Evolutionary conservation across 2,797 vertebrate species (phyloP).

Genomic region (Paramormyrops hopkinsi): DNA sequence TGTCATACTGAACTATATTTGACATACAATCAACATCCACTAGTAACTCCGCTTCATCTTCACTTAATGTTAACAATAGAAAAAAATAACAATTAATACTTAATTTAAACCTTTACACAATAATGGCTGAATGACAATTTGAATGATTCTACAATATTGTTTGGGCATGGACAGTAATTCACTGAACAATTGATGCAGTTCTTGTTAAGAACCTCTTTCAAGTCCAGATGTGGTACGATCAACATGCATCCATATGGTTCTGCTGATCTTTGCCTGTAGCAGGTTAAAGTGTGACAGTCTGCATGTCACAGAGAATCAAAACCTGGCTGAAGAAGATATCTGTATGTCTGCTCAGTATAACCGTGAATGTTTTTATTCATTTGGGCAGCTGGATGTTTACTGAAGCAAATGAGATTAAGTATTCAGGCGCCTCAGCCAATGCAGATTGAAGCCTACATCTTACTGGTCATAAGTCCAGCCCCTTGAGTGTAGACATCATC

Average conservation of each 20-base stretch:
- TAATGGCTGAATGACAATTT: background rate
- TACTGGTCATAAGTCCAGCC: background rate
- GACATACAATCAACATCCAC: background rate
- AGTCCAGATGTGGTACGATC: background rate
- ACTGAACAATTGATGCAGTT: background rate
- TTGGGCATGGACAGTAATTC: background rate
- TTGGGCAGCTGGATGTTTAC: background rate
- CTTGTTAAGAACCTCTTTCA: background rate
- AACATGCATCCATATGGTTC: background rate
- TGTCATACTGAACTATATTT: background rate
- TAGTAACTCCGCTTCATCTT: background rate
- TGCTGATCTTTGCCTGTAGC: background rate
- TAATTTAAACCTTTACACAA: background rate
- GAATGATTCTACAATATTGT: background rate
- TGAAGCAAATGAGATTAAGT: conserved; percentile 7
- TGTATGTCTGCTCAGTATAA: background rate
- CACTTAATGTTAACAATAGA: background rate
- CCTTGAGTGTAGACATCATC: background rate
- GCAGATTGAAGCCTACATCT: background rate
- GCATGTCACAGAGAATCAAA: background rate
- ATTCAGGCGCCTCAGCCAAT: background rate
- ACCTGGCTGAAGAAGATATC: background rate
- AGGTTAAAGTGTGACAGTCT: background rate
- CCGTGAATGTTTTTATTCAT: background rate
- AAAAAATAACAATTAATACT: background rate